Evolutionary conservation across 2,888 invertebrate genomes (phyloP), one percentile per base, ranked within the genome.

Genomic region (Dolichopus griseipennis): DNA sequence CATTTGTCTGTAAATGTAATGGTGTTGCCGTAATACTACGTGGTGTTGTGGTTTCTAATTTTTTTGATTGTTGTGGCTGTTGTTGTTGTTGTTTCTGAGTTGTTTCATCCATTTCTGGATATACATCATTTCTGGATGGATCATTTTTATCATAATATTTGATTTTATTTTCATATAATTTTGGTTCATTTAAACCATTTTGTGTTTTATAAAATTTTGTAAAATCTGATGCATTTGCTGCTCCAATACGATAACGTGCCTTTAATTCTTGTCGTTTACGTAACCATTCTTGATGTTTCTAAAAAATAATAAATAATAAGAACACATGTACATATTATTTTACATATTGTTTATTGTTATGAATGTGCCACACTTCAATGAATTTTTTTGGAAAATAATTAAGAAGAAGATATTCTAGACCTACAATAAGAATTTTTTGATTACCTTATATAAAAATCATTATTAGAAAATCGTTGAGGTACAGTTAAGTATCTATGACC

Each of bases 221-320:
- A 70, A 73, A 72, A 66, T 75, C 74, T 78, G 78, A 78, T 52
- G 78, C 72, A 70, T 77, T 77, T 1, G 76, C 72, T 9, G 72
- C 65, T 65, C 77, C 78, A 66, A 67, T 62, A 61, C 64, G 66
- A 33, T 68, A 67, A 41, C 67, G 34, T 27, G 73, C 70, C 33
- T 72, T 77, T 72, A 65, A 71, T 70, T 71, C 76, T 72, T 74
- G 76, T 7, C 79, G 78, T 67, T 75, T 74, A 67, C 74, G 75
- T n/a, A 81, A 73, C 81, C 81, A 81, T 72, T 80, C 78, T 74
- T 79, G 77, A 72, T 81, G 80, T 75, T 80, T 78, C 81, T 81
- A 71, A 68, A 69, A 65, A 52, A 68, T 66, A 37, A 69, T 33
- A 70, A 64, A 66, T 15, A 64, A 7, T 62, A 67, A 52, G 27